Evolutionary conservation across 2,113 vertebrate genomes (phyloP).

Genomic region (Saccopteryx bilineata): DNA sequence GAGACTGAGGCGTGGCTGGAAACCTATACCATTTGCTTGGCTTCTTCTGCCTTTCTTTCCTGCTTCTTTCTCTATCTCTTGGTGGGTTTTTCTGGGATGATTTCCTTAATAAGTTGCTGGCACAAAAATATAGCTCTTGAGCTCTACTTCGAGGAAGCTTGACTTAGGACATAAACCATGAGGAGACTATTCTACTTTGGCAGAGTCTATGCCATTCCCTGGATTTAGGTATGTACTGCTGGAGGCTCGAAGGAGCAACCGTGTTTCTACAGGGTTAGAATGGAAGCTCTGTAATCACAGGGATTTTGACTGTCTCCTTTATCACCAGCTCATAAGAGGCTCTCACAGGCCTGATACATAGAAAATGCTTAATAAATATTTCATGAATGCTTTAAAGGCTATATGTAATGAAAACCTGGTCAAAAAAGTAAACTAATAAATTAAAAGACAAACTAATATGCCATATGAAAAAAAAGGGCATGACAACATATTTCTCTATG

Average conservation of each 20-base stretch:
- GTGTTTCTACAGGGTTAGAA: background rate
- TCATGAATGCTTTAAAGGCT: background rate
- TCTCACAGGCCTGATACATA: too few species aligned
- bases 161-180: background rate
- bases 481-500: background rate
- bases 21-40: background rate
- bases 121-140: background rate
- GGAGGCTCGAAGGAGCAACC: background rate
- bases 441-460: conserved; percentile 5
- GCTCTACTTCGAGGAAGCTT: background rate
- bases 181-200: background rate
- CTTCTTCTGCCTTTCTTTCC: background rate
- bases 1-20: background rate
- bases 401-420: background rate
- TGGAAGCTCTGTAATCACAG: background rate
- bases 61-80: background rate
- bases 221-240: background rate
- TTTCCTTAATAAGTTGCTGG: background rate
- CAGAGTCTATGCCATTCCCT: background rate
- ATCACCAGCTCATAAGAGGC: background rate
- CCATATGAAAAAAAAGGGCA: background rate
- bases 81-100: background rate
- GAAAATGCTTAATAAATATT: background rate
- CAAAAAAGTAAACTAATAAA: background rate
- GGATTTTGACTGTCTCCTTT: background rate